Conservation (phyloP, 2,888 invertebrate species). For the Julus scandinavius region DNA sequence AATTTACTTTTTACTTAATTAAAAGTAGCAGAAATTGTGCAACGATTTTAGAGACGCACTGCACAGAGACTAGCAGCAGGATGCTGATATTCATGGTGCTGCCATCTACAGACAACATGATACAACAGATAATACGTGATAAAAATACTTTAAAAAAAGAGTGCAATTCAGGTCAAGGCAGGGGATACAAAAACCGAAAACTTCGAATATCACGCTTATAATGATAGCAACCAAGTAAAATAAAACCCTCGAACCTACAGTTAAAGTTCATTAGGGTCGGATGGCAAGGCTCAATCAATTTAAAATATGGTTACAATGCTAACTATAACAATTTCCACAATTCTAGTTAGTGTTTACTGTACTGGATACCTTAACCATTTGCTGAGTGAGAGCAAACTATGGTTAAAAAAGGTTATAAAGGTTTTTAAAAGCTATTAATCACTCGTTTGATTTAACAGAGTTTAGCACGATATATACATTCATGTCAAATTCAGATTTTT, state of each 20-base stretch:
- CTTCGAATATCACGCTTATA: background rate
- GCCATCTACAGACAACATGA: background rate
- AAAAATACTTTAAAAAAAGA: background rate
- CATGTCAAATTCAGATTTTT: no score
- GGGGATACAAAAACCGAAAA: background rate
- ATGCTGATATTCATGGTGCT: background rate
- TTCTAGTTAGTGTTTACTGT: no score
- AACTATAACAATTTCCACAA: no score
- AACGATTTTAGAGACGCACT: background rate
- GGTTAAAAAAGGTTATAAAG: no score
- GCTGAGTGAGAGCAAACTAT: no score
- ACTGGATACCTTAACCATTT: no score
- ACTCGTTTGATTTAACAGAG: no score
- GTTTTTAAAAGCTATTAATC: no score
- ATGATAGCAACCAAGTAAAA: background rate
- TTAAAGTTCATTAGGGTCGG: background rate
- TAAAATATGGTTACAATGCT: background rate
- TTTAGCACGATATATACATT: no score
- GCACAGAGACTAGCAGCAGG: background rate
- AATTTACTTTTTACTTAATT: no score
- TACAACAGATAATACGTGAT: background rate
- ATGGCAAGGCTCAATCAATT: background rate
- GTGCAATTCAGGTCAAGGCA: slow-evolving; percentile 17
- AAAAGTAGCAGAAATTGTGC: no score
- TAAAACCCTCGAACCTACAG: background rate